Evolutionary conservation across 2,113 vertebrate species (phyloP).

Genomic region (Anolis sagrei): DNA sequence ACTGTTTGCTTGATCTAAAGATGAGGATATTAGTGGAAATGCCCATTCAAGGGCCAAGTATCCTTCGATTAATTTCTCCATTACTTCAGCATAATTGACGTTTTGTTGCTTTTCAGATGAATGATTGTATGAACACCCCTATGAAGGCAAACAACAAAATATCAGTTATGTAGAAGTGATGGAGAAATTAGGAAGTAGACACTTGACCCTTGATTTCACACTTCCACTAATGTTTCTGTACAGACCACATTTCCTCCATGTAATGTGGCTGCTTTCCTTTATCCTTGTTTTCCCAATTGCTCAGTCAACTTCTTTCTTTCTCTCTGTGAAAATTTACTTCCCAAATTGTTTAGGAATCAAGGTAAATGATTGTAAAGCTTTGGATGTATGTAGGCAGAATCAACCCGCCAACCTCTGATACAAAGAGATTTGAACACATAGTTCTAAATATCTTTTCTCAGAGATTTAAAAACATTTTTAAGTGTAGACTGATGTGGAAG

Average conservation of each 20-base stretch:
- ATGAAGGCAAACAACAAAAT: too few relatives aligned
- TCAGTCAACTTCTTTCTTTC: neutral
- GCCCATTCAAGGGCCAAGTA: neutral
- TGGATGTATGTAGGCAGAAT: neutral
- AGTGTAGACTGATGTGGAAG: neutral
- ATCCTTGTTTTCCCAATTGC: neutral
- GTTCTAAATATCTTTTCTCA: neutral
- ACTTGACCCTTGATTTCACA: neutral
- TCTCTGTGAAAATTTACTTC: neutral
- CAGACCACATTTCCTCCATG: neutral
- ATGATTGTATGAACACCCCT: neutral
- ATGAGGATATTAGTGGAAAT: neutral
- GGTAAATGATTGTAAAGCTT: neutral
- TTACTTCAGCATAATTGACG: neutral
- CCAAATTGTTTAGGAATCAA: neutral
- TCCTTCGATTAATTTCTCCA: neutral
- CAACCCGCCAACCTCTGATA: neutral
- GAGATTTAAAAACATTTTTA: neutral
- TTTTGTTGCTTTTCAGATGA: neutral
- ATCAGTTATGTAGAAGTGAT: too few relatives aligned
- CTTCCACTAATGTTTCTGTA: neutral
- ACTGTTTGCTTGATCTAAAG: neutral
- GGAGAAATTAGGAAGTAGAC: neutral
- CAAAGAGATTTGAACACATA: neutral
- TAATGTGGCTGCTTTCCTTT: neutral